Evolutionary conservation across 2,797 vertebrate genomes (phyloP), one percentile per base, ranked within the genome.

Genomic region (Eupleurogrammus muticus): DNA sequence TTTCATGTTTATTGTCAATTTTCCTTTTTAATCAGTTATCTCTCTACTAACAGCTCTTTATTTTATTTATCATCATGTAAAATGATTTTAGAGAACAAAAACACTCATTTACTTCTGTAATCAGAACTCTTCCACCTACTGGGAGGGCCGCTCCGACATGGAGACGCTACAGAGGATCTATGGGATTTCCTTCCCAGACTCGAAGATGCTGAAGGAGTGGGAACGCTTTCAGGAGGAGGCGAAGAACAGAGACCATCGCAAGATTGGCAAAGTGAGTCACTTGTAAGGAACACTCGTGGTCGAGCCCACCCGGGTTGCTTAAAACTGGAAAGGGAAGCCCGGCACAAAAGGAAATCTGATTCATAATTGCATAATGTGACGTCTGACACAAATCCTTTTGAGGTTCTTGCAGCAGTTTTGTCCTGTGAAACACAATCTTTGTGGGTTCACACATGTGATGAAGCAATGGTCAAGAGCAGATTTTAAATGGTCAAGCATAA

Each of bases 111-210:
- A 0, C 44, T 13, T 58, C 36, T 40, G 10, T 38, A 62, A 35
- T 56, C 83, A 99, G 98, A 98, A 96, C 89, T 99, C 97, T 0
- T 96, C 96, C 42, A 96, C 96, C 0, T 98, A 97, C 49, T 99
- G 97, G 98, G 97, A 98, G 81, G 97, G 97, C 14, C 95, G 93
- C 49, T 92, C 96, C 0, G 92, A 96, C 82, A 98, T 97, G 98
- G 97, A 99, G 85, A 96, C 95, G 0, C 86, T 99, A 19, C 97
- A 99, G 84, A 93, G 97, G 81, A 91, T 99, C 89, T 98, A 98
- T 24, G 97, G 97, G 42, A 96, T 98, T 81, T 97, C 98, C 14
- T 99, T 99, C 86, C 97, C 97, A n/a, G 96, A 98, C 79, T 91
- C 87, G 21, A 96, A 96, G 90, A 96, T 95, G 96, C 92, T 97